Conservation (phyloP, 2,888 invertebrate species). For the Phortica magna region DNA sequence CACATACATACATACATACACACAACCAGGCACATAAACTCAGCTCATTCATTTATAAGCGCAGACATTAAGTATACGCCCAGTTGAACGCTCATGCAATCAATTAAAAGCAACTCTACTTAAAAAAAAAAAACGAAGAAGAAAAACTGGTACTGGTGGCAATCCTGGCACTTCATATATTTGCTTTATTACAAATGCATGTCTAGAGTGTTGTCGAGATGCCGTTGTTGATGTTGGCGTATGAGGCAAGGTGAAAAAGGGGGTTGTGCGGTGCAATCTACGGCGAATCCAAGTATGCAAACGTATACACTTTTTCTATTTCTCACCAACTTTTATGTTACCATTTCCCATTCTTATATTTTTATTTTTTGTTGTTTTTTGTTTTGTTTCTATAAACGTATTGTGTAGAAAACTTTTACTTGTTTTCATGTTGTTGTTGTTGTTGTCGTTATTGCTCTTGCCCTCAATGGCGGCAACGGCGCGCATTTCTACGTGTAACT, state of each 20-base stretch:
- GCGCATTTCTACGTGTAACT: neutral
- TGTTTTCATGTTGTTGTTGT: constrained; percentile 25
- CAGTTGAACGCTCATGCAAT: neutral
- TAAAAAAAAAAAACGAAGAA: neutral
- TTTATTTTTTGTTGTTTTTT: no score
- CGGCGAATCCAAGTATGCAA: neutral
- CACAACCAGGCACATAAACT: neutral
- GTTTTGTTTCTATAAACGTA: constrained; percentile 7
- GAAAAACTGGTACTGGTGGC: neutral
- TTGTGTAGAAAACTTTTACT: constrained; percentile 13
- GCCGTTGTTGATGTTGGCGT: neutral
- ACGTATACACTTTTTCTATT: neutral
- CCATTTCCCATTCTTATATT: neutral
- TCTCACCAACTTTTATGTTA: neutral
- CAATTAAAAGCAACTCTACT: neutral
- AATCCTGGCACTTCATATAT: constrained; percentile 22
- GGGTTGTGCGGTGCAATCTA: no score
- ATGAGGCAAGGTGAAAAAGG: no score
- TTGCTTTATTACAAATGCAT: constrained; percentile 26
- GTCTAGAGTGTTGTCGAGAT: constrained; percentile 1
- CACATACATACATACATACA: neutral
- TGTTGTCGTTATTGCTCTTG: constrained; percentile 27
- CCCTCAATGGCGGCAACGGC: constrained; percentile 15
- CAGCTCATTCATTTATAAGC: no score
- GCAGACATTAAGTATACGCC: neutral